These are phyloP conservation scores for Hyla sarda DNA, from an alignment of 2,113 vertebrate genomes.

Conservation along the genomic window DNA sequence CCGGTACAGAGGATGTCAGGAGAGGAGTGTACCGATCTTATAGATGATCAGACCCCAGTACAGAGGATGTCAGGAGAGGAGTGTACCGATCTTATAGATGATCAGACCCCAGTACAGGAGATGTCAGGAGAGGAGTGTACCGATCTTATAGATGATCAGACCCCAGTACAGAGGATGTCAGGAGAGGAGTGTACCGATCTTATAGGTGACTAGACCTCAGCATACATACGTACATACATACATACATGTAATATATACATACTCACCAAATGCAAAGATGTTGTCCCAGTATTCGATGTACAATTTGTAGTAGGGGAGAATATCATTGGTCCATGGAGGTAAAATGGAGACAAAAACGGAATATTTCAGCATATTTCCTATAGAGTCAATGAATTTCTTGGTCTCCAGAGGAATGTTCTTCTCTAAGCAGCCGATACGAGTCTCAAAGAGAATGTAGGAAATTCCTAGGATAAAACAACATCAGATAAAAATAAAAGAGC, in stretches of 20 bases:
- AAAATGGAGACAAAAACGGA: slow-evolving; percentile 69
- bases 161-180: no score
- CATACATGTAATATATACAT: not conserved
- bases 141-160: no score
- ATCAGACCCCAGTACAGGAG: no score
- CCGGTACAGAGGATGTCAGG: not conserved
- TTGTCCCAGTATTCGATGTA: slow-evolving; percentile 87
- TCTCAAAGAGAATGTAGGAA: slow-evolving; percentile 89
- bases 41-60: not conserved
- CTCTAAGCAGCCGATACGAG: slow-evolving; percentile 88
- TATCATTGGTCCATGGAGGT: slow-evolving; percentile 84
- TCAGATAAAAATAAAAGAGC: not conserved
- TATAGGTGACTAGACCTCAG: no score
- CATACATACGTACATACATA: no score
- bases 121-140: not conserved
- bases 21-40: not conserved
- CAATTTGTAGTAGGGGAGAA: slow-evolving; percentile 83
- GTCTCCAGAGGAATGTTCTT: slow-evolving; percentile 82
- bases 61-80: not conserved
- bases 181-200: no score
- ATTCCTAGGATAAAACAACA: slow-evolving; percentile 74
- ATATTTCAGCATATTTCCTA: slow-evolving; percentile 83
- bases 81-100: not conserved
- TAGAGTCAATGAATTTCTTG: slow-evolving; percentile 81
- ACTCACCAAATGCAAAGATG: slow-evolving; percentile 90